Evolutionary conservation across 2,797 vertebrate species (phyloP).

Genomic region (Chlorospingus flavigularis): DNA sequence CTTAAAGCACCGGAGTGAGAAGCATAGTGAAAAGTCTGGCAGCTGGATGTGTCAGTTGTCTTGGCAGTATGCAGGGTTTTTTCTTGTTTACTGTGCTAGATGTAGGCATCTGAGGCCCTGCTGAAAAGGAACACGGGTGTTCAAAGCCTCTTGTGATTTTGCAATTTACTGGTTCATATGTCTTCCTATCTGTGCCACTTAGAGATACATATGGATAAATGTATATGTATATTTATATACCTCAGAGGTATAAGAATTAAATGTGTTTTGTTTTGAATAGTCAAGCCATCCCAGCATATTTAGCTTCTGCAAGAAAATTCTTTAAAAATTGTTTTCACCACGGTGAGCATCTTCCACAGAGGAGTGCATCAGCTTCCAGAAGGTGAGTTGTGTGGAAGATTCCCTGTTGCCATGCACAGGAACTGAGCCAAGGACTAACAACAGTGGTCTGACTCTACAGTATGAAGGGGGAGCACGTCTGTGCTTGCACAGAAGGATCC

Average conservation of each 20-base stretch:
- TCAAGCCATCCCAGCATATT: background rate
- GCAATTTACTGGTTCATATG: background rate
- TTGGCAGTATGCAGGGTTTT: background rate
- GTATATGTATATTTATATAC: background rate
- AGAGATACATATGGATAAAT: background rate
- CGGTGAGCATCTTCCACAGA: background rate
- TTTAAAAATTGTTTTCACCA: background rate
- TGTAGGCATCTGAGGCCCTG: background rate
- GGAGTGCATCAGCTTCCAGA: background rate
- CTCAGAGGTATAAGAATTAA: background rate
- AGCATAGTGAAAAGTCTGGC: background rate
- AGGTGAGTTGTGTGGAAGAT: background rate
- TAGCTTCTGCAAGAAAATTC: background rate
- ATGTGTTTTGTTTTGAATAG: background rate
- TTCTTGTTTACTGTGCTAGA: background rate
- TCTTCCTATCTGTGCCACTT: background rate
- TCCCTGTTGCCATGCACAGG: background rate
- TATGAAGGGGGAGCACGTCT: rapidly evolving
- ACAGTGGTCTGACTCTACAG: background rate
- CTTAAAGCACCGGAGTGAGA: rapidly evolving
- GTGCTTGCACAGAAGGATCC: background rate
- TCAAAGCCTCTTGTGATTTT: background rate
- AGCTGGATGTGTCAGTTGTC: background rate
- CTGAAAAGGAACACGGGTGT: background rate
- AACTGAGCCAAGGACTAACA: background rate